phyloP scores from a whole-genome alignment of 2,113 vertebrate species.

The Prunella himalayana region DNA sequence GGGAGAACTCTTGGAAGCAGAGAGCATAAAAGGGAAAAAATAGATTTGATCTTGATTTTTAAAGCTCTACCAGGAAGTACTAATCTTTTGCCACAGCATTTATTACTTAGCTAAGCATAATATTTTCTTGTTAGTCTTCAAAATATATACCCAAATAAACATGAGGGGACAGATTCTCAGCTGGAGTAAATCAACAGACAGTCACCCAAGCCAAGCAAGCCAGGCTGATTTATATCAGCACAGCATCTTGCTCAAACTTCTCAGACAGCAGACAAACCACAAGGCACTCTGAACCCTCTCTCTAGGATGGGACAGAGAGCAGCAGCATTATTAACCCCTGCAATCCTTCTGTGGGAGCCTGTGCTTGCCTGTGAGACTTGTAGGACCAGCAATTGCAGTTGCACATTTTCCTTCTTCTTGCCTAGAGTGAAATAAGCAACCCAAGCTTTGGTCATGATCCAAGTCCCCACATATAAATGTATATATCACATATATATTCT shows the following conservation, averaged over 20 bases:
- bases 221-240: conserved; percentile 23
- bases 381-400: background rate
- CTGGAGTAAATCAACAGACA: conserved; percentile 40
- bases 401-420: background rate
- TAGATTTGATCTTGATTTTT: background rate
- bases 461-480: background rate
- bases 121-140: conserved; percentile 39
- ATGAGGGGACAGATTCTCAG: conserved; percentile 18
- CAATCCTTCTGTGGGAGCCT: background rate
- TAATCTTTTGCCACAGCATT: conserved; percentile 9
- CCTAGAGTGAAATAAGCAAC: background rate
- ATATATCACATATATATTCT: background rate
- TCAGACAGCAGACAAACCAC: background rate
- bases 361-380: rapidly evolving
- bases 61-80: background rate
- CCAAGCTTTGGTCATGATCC: background rate
- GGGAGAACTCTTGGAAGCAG: background rate
- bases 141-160: conserved; percentile 33
- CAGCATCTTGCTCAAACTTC: conserved; percentile 6
- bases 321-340: background rate
- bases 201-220: conserved; percentile 11
- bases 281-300: background rate
- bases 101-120: conserved; percentile 14
- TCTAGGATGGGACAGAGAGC: background rate
- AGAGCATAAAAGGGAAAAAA: background rate